Percentiles rank a stretch among this genome's conserved stretches.
Conservation (phyloP, 2,888 invertebrate species). For the Cephus pygmeus region DNA sequence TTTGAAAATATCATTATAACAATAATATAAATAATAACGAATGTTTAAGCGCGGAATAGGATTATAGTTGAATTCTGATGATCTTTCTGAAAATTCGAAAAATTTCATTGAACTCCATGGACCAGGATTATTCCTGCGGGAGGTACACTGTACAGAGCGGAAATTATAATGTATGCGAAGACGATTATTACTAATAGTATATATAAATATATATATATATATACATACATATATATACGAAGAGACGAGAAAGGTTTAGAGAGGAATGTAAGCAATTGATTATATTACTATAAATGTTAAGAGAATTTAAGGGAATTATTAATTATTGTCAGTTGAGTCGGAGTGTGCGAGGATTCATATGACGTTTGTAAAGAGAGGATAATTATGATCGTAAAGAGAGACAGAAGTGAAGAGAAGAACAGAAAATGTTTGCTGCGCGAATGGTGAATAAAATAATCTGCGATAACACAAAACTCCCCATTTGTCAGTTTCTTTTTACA, state of each 20-base stretch:
- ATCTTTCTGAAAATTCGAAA: background rate
- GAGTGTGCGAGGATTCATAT: slow-evolving; percentile 3
- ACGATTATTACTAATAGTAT: slow-evolving; percentile 1
- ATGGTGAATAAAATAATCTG: slow-evolving; percentile 46
- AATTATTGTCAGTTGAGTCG: slow-evolving; percentile 52
- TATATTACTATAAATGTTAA: slow-evolving; percentile 54
- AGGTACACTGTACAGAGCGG: slow-evolving; percentile 19
- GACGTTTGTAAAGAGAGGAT: slow-evolving; percentile 11
- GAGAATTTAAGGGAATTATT: slow-evolving; percentile 53
- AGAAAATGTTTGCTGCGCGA: slow-evolving; percentile 51
- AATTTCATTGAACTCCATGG: background rate
- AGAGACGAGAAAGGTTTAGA: slow-evolving; percentile 6
- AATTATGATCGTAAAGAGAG: background rate
- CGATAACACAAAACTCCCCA: slow-evolving; percentile 7
- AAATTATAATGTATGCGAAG: slow-evolving; percentile 14
- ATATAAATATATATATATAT: background rate
- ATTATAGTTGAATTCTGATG: background rate
- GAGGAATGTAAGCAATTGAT: slow-evolving; percentile 47
- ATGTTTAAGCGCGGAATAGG: background rate
- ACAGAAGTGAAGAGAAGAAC: background rate
- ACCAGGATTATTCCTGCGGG: background rate
- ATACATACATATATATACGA: background rate
- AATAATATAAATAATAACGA: background rate
- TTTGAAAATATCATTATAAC: background rate
- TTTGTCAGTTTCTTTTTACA: background rate